Conservation (phyloP, 2,888 invertebrate species). For the Leptinotarsa haldemani region DNA sequence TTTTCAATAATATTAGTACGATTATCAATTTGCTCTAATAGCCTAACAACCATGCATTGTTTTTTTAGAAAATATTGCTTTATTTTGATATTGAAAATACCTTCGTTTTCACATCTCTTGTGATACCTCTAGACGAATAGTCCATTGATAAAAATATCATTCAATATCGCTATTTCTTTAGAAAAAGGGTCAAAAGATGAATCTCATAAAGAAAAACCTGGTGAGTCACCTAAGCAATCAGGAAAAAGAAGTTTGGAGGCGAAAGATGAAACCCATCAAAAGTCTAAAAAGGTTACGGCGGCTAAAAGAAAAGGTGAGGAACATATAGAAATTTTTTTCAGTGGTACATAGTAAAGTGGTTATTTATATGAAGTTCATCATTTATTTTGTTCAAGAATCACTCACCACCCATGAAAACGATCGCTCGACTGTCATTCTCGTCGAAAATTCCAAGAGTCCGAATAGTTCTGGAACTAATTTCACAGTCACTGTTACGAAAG, state of each 20-base stretch:
- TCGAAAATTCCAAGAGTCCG: constrained; percentile 47
- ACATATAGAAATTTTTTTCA: no score
- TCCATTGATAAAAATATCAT: neutral
- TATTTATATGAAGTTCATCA: neutral
- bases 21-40: no score
- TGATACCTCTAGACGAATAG: neutral
- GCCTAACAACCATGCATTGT: no score
- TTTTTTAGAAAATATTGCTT: no score
- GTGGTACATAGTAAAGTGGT: no score
- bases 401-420: neutral
- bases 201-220: constrained; percentile 44
- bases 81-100: no score
- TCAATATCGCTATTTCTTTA: constrained; percentile 27
- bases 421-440: constrained; percentile 42
- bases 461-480: constrained; percentile 48
- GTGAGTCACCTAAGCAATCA: constrained; percentile 19
- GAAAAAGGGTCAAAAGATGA: constrained; percentile 51
- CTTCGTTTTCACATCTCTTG: no score
- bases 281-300: neutral
- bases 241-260: constrained; percentile 18
- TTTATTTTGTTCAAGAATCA: neutral
- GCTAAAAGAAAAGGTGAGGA: no score
- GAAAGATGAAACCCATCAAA: neutral
- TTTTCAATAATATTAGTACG: no score
- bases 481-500: constrained; percentile 57